These are phyloP conservation scores for Brachionus rubens DNA, from an alignment of 1,140 invertebrate species.

Conservation along the genomic window DNA sequence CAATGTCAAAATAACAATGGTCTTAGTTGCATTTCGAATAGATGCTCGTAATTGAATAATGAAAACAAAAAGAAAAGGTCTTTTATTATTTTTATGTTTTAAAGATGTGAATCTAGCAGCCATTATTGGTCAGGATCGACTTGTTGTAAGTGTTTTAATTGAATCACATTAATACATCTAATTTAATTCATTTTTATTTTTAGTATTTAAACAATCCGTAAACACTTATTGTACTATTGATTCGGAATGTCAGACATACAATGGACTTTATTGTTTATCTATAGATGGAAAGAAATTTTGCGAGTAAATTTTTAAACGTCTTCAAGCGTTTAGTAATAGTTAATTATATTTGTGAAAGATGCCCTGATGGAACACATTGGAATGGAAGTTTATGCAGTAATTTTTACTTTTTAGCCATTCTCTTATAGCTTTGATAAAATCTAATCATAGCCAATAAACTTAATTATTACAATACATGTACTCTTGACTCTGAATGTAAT, in stretches of 20 bases:
- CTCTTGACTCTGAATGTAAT: not conserved
- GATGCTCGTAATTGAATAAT: conserved; percentile 14
- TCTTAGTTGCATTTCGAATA: not conserved
- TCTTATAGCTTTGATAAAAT: not conserved
- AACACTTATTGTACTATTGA: not conserved
- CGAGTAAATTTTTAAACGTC: not conserved
- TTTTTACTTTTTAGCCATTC: not conserved
- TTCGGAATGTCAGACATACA: conserved; percentile 14
- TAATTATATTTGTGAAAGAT: not conserved
- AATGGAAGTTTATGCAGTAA: not conserved
- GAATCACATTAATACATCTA: not conserved
- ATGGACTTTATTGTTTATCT: not conserved
- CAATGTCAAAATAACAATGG: conserved; percentile 19
- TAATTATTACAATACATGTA: not conserved
- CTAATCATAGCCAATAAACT: not conserved
- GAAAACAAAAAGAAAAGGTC: no score
- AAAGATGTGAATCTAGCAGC: not conserved
- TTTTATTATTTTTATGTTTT: no score
- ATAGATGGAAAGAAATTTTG: not conserved
- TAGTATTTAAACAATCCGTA: conserved; percentile 10
- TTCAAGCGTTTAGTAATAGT: no score
- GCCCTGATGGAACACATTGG: not conserved
- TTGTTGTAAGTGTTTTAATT: not conserved
- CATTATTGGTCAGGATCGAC: no score
- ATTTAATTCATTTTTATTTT: not conserved